Evolutionary conservation across 1,140 invertebrate genomes (phyloP).

Genomic region (Magallana gigas): DNA sequence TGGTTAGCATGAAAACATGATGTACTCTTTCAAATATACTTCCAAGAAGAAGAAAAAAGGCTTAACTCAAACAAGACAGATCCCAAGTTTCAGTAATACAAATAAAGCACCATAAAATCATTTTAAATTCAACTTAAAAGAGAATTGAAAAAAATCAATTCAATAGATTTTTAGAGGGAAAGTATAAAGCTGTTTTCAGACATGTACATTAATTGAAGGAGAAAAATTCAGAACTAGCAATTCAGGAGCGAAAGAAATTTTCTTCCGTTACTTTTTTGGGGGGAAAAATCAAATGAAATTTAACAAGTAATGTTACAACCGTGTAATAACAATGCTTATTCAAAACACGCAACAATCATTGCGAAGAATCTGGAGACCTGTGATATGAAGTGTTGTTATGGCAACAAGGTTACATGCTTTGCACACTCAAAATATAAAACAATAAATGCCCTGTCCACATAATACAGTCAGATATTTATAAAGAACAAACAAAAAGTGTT

Average conservation of each 20-base stretch:
- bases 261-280: too few species aligned
- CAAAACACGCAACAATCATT: neutral
- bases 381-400: neutral
- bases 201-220: neutral
- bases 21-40: neutral
- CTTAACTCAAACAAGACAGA: neutral
- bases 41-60: neutral
- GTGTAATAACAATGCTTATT: neutral
- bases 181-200: too few species aligned
- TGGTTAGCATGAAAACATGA: conserved; percentile 4
- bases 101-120: neutral
- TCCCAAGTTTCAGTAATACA: neutral
- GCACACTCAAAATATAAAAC: neutral
- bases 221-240: neutral
- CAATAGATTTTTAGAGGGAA: too few species aligned
- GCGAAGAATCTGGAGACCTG: neutral
- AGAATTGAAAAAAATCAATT: too few species aligned
- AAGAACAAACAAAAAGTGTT: too few species aligned
- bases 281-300: neutral
- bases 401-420: neutral
- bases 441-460: neutral
- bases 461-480: conserved; percentile 5
- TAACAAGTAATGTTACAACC: neutral
- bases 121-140: neutral
- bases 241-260: neutral